Evolutionary conservation across 2,113 vertebrate genomes (phyloP).

Genomic region (Monopterus albus): DNA sequence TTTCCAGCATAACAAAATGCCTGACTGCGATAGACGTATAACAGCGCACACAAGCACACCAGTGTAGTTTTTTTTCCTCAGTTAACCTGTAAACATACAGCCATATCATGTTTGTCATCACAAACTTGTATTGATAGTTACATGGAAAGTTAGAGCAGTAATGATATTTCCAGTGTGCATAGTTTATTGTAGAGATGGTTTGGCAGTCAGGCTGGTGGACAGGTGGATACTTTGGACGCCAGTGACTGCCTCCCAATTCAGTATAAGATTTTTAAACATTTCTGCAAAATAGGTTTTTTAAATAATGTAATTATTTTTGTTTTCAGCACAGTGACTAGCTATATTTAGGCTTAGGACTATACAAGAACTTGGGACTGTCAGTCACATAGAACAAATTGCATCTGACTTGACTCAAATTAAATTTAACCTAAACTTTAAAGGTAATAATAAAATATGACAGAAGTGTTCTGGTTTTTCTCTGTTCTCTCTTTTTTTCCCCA

Average conservation of each 20-base stretch:
- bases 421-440: too few relatives aligned
- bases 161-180: background rate
- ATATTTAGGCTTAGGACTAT: background rate
- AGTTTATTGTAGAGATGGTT: background rate
- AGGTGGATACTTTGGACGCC: too few relatives aligned
- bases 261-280: too few relatives aligned
- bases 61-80: background rate
- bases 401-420: too few relatives aligned
- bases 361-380: too few relatives aligned
- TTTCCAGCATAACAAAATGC: background rate
- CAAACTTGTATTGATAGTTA: slow-evolving; percentile 29
- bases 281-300: too few relatives aligned
- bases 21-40: background rate
- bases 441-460: too few relatives aligned
- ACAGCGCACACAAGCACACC: background rate
- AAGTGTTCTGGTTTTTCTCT: too few relatives aligned
- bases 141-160: slow-evolving; percentile 8
- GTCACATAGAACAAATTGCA: too few relatives aligned
- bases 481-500: too few relatives aligned
- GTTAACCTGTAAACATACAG: background rate
- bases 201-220: background rate
- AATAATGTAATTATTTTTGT: too few relatives aligned
- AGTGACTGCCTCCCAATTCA: too few relatives aligned
- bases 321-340: background rate
- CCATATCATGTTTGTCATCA: slow-evolving; percentile 20